A percentile compares a stretch with the other conserved stretches of the same genome.
These are phyloP conservation scores for Hydrolagus affinis DNA, from an alignment of 2,113 vertebrate genomes.

Conservation along the genomic window DNA sequence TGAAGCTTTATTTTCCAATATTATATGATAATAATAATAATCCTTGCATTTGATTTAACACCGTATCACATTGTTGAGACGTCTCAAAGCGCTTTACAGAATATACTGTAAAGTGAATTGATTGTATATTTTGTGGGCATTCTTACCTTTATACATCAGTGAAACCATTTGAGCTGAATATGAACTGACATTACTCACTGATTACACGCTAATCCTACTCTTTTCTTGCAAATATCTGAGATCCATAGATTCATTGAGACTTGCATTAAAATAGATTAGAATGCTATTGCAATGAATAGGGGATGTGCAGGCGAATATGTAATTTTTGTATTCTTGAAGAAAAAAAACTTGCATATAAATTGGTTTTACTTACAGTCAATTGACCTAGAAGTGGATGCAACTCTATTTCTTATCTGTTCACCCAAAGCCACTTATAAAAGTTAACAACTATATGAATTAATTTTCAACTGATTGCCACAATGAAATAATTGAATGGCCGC, in stretches of 20 bases:
- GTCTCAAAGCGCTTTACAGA: no score
- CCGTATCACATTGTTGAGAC: no score
- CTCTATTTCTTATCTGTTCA: not conserved
- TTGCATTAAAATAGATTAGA: not conserved
- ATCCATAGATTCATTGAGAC: not conserved
- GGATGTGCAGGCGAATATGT: not conserved
- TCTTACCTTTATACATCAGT: conserved; percentile 5
- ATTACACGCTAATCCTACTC: conserved; percentile 3
- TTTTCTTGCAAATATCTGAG: not conserved
- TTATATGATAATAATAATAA: no score
- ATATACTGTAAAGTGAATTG: no score
- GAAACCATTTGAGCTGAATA: conserved; percentile 25
- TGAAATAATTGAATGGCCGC: not conserved
- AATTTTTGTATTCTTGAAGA: not conserved
- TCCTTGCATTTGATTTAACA: no score
- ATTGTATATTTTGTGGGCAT: no score
- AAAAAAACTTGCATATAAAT: not conserved
- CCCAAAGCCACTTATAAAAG: not conserved
- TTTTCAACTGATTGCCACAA: not conserved
- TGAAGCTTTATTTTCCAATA: conserved; percentile 11
- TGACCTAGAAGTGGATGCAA: not conserved
- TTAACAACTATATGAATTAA: not conserved
- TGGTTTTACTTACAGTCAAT: not conserved
- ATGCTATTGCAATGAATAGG: not conserved
- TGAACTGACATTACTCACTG: conserved; percentile 10